Evolutionary conservation across 2,888 invertebrate genomes (phyloP), one percentile per base, ranked within the genome.

Genomic region (Calameuta idolon): DNA sequence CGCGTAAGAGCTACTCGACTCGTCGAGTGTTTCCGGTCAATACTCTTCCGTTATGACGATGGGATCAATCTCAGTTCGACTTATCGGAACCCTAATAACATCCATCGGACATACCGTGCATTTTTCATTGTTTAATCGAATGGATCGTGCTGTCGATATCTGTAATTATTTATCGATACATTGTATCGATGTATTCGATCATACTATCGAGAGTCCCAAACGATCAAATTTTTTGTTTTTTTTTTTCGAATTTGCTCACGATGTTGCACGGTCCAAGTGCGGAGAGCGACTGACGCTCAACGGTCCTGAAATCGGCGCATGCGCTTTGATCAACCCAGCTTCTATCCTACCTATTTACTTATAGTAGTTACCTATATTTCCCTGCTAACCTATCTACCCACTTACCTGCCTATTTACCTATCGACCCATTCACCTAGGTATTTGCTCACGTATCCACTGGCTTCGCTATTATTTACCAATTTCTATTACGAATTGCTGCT

Each of bases 231-330:
- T 55, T 55, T 23, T 23, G 9, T 55, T 23, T 23, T 23, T 55
- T 55, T 23, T 23, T 23, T 55, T 23, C 55, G 9, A 55, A 55
- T 55, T 23, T 40, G 5, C 23, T 55, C 55, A 35, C 84, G 85
- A 87, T 79, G 83, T 85, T 85, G 82, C 86, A 84, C 84, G 87
- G 85, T 81, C 83, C 83, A 84, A 84, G 80, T 82, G 83, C 86
- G 81, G 83, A 76, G 84, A 84, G 81, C 82, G 88, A 88, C 88
- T 88, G 88, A 82, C 81, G 81, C 76, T 37, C 75, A 80, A 79
- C 78, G 78, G 80, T 83, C 82, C 83, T 83, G 85, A 83, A 80
- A 77, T 78, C 78, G 82, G 85, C 88, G 88, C 88, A 81, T 87
- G 88, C 88, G 88, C 86, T 68, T 69, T 81, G 69, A 31, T 37